Base-by-base conservation (phyloP, 2,888 invertebrate species). In the Mimas tiliae region DNA sequence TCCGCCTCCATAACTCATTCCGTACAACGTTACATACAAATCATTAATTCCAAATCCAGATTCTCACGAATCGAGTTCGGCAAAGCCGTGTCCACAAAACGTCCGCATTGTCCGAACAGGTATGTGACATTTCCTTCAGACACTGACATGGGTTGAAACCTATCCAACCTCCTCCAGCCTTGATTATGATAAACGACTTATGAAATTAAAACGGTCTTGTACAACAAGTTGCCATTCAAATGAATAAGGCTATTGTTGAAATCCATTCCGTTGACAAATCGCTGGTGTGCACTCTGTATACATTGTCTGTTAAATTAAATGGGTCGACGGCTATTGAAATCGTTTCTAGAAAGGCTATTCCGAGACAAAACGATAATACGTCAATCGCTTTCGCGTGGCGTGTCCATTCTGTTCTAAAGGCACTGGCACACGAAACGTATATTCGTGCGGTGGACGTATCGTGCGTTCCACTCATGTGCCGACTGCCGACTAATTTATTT, bases 111-210 rank as follows among this genome's bases (percentile, higher is more conserved):
- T 87, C 88, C 89, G 82, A 84, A 78, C 86, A 87, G 88, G 90
- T 90, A 91, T 88, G 88, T 87, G 89, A 88, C 88, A 85, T 89
- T 89, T 86, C 87, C 88, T 89, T 82, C 88, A 88, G 93, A 93
- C 91, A 90, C 88, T 93, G 93, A 93, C 91, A 89, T 84, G 93
- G 93, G 93, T 93, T 83, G 80, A 74, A 71, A 67, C 74, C 75
- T 78, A 69, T 72, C 76, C 80, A 72, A 71, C 70, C 73, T 71
- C 72, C 72, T 76, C 71, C 76, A 74, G 76, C 86, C 87, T 90
- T 93, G 93, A 93, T 93, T 92, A 93, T 93, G 93, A 93, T 91
- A 90, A 93, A 93, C 88, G 93, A 93, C 93, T 92, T 91, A 93
- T 92, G 89, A 93, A 93, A 93, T 93, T 93, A 93, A 93, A 93